Percentiles rank a stretch among this genome's conserved stretches.
Evolutionary conservation across 2,113 vertebrate genomes (phyloP).

Genomic region (Xiphias gladius): DNA sequence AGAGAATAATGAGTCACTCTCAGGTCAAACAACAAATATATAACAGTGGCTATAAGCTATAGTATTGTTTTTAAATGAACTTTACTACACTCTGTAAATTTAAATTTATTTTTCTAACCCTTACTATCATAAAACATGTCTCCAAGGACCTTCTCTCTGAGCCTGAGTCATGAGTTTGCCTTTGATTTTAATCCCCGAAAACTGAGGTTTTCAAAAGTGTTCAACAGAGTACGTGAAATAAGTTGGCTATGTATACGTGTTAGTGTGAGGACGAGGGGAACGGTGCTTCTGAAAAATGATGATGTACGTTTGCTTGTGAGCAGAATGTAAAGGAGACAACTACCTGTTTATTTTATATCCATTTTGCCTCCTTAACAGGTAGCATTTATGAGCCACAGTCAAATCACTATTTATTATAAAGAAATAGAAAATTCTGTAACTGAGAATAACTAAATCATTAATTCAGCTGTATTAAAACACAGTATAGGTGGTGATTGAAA

Average conservation of each 20-base stretch:
- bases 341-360: no score
- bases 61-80: conserved; percentile 24
- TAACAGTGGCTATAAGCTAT: conserved; percentile 14
- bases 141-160: not conserved
- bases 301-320: no score
- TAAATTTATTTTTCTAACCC: conserved; percentile 4
- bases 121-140: conserved; percentile 7
- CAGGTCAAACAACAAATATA: conserved; percentile 51
- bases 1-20: conserved; percentile 36
- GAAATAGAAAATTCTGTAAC: not conserved
- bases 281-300: no score
- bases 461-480: not conserved
- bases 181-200: not conserved
- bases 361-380: not conserved
- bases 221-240: no score
- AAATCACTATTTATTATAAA: not conserved
- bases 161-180: not conserved
- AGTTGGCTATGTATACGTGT: no score
- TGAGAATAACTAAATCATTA: not conserved
- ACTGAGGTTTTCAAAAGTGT: not conserved
- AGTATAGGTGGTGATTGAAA: not conserved
- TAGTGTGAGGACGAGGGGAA: no score
- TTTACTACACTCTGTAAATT: not conserved
- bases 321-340: no score
- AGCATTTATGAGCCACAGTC: no score